A percentile compares a stretch with the other conserved stretches of the same genome.
These are phyloP conservation scores for Holothuria glaberrima DNA, from an alignment of 35 echinoderm and acorn worm genomes.

Conservation along the genomic window DNA sequence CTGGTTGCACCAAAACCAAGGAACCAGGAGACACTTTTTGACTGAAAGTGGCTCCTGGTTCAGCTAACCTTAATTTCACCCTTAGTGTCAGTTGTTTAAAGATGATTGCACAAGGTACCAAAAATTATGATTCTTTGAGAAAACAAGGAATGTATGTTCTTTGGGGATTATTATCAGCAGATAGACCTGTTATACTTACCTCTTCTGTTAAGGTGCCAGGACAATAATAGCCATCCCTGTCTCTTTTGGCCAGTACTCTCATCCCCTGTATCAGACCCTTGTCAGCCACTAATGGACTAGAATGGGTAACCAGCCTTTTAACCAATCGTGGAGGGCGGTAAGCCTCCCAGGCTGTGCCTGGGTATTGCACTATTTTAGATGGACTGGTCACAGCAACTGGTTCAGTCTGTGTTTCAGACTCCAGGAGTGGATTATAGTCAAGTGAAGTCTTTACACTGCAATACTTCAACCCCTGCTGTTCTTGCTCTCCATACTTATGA, in stretches of 20 bases:
- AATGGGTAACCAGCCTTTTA: slow-evolving; percentile 54
- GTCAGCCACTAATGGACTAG: slow-evolving; percentile 28
- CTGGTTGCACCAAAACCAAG: too few relatives aligned
- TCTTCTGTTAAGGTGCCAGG: slow-evolving; percentile 79
- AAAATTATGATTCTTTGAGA: too few relatives aligned
- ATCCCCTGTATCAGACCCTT: slow-evolving; percentile 71
- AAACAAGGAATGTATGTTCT: too few relatives aligned
- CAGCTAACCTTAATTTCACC: too few relatives aligned
- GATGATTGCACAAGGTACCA: too few relatives aligned
- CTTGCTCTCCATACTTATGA: too few relatives aligned
- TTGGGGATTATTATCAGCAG: too few relatives aligned
- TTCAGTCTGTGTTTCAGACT: neutral
- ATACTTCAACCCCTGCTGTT: slow-evolving; percentile 33
- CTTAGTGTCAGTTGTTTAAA: too few relatives aligned
- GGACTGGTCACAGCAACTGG: neutral
- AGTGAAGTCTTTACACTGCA: slow-evolving; percentile 88
- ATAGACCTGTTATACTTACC: slow-evolving; percentile 45
- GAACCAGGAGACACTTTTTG: too few relatives aligned
- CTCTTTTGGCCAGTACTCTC: slow-evolving; percentile 83
- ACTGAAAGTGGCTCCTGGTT: too few relatives aligned
- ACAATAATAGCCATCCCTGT: slow-evolving; percentile 93
- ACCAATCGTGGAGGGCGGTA: slow-evolving; percentile 61
- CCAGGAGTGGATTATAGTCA: slow-evolving; percentile 71
- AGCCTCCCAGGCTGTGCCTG: slow-evolving; percentile 74
- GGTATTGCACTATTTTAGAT: slow-evolving; percentile 58